Base-by-base conservation (phyloP, 2,113 vertebrate genomes). In the Petaurus breviceps region DNA sequence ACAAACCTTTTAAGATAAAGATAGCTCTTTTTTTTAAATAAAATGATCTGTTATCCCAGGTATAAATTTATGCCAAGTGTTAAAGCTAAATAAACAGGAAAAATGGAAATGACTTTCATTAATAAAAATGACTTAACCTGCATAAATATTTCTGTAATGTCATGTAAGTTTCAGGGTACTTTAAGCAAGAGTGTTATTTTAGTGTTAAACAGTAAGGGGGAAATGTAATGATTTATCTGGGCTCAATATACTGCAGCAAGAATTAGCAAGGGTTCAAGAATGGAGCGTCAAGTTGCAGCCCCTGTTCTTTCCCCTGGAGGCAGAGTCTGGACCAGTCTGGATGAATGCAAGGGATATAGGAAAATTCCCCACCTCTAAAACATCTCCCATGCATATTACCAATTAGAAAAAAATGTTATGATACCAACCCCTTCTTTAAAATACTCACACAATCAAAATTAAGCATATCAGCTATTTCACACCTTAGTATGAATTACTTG, bases 71-170 rank as follows among this genome's bases (percentile, higher is more conserved):
- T 77, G 37, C 57, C 28, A 57, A 55, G 55, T 53, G 23, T 37
- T 53, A 90, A 61, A 37, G 61, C 25, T 28, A 77, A 92, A 92
- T 25, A 91, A 50, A 92, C 23, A 96, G 49, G 28, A 77, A 94
- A 91, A 46, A 53, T 91, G 50, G 50, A 57, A 91, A 89, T 51
- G 50, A 92, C 9, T 68, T 37, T 90, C 51, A 89, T 77, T 93
- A 94, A 94, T 68, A 95, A 95, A 95, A 96, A 54, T 57, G 61
- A 46, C 89, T 51, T 43, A 68, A 94, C 25, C 2, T 19, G 95
- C 93, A 93, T 90, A 10, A 28, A 77, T 96, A 28, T 93, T 96
- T 95, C 54, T 96, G 61, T 97, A 94, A 96, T 93, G 46, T 92
- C 43, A 54, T 93, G 37, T 61, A 77, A 91, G 2, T 37, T 52